Conservation (phyloP, 23 tunicate genomes). For the Botrylloides violaceus region DNA sequence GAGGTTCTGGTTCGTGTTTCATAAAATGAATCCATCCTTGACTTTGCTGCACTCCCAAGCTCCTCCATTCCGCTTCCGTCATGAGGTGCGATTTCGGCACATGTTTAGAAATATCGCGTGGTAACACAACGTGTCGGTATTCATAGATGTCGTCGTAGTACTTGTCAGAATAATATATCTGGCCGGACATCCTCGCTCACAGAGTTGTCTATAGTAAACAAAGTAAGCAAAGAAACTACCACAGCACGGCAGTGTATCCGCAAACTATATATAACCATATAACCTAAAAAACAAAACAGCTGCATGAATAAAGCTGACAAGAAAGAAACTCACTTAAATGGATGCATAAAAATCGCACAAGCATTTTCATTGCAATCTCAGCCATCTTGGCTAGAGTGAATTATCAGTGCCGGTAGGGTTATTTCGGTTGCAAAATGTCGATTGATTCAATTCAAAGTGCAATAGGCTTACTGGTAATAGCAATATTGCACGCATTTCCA, state of each 20-base stretch:
- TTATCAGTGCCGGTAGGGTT: too few relatives aligned
- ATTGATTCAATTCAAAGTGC: too few relatives aligned
- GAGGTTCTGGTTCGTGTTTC: slow-evolving; percentile 82
- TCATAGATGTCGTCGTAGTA: slow-evolving; percentile 84
- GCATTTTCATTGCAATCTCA: too few relatives aligned
- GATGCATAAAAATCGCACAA: too few relatives aligned
- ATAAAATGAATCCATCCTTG: slow-evolving; percentile 97
- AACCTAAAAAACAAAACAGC: not conserved
- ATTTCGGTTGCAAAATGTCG: too few relatives aligned
- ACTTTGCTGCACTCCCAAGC: slow-evolving; percentile 86
- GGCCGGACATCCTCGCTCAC: slow-evolving; percentile 17
- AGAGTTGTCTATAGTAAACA: too few relatives aligned
- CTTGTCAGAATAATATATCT: slow-evolving; percentile 87
- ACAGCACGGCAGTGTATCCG: not conserved
- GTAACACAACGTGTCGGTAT: slow-evolving; percentile 83
- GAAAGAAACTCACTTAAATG: not conserved
- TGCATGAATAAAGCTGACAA: not conserved
- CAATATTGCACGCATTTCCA: too few relatives aligned
- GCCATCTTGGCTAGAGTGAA: too few relatives aligned
- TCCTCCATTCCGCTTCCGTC: slow-evolving; percentile 91
- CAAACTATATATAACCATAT: not conserved
- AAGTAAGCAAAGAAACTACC: not conserved
- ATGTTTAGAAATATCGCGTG: slow-evolving; percentile 54
- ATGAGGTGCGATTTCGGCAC: slow-evolving; percentile 78
- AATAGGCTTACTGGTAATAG: too few relatives aligned